These are phyloP conservation scores for Megaceryle torquata DNA, from an alignment of 2,113 vertebrate species.

Conservation along the genomic window DNA sequence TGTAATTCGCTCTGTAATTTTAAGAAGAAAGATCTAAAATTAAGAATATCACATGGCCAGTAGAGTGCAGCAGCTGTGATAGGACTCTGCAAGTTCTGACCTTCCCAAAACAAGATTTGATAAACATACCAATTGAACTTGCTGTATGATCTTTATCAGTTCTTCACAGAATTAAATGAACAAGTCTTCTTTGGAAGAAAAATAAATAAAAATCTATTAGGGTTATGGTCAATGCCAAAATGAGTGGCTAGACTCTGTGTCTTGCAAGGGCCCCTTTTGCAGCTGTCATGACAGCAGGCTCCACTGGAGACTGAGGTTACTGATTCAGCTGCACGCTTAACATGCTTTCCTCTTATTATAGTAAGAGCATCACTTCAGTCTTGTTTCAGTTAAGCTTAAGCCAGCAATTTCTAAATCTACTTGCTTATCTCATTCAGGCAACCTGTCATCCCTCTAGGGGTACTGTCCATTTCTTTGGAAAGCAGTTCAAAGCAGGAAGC, in stretches of 20 bases:
- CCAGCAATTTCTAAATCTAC: slow-evolving; percentile 61
- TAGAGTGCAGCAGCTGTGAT: neutral
- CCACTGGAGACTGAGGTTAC: neutral
- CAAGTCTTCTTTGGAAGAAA: neutral
- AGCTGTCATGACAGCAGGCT: neutral
- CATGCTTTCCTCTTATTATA: neutral
- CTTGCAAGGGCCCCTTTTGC: neutral
- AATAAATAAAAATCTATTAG: neutral
- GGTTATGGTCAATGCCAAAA: neutral
- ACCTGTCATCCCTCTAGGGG: slow-evolving; percentile 53
- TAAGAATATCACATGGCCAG: neutral
- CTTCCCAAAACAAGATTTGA: neutral
- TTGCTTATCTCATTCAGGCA: slow-evolving; percentile 62
- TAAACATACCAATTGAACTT: neutral
- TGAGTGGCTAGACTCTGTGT: neutral
- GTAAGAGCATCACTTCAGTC: neutral
- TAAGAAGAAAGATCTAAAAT: neutral
- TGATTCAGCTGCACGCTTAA: neutral
- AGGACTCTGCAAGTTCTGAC: neutral
- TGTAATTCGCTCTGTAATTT: neutral
- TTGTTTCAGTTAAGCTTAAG: slow-evolving; percentile 16
- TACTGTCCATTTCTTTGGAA: slow-evolving; percentile 24
- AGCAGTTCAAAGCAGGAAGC: slow-evolving; percentile 39
- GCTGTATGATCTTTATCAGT: neutral
- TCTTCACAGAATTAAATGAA: neutral